Conservation (phyloP, 2,888 invertebrate genomes). For the Drosophila mimica region DNA sequence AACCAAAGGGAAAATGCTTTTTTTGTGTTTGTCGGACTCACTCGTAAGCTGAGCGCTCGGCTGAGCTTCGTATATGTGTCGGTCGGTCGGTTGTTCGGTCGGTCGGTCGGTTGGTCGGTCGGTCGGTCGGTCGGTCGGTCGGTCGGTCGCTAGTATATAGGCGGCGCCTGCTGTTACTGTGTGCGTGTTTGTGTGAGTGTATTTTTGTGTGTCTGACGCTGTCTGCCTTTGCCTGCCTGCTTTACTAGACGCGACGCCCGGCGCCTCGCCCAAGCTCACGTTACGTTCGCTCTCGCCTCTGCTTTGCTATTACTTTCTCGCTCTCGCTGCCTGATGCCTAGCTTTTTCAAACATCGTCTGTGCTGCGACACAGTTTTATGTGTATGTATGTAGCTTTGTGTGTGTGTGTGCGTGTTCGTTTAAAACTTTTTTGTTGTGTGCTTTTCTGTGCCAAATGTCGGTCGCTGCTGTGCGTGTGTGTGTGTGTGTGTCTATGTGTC, state of each 20-base stretch:
- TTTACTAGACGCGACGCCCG: constrained; percentile 60
- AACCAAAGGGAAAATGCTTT: constrained; percentile 73
- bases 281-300: constrained; percentile 11
- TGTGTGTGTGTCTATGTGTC: neutral
- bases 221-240: constrained; percentile 64
- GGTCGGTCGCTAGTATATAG: constrained; percentile 42
- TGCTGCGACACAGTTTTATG: constrained; percentile 73
- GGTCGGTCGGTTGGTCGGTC: constrained; percentile 19
- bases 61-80: constrained; percentile 51
- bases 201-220: constrained; percentile 53
- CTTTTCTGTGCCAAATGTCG: constrained; percentile 69
- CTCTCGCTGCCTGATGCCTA: constrained; percentile 11
- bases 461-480: constrained; percentile 44
- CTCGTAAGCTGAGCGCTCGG: constrained; percentile 49
- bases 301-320: constrained; percentile 3
- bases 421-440: constrained; percentile 68
- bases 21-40: constrained; percentile 44
- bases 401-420: constrained; percentile 35
- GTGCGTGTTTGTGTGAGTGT: constrained; percentile 15
- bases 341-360: constrained; percentile 57
- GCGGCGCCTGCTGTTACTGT: constrained; percentile 38
- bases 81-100: constrained; percentile 24
- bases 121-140: constrained; percentile 18
- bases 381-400: constrained; percentile 21
- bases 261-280: constrained; percentile 57